These are phyloP conservation scores for Gymnoscopelus braueri DNA, from an alignment of 2,797 vertebrate genomes.

Conservation along the genomic window DNA sequence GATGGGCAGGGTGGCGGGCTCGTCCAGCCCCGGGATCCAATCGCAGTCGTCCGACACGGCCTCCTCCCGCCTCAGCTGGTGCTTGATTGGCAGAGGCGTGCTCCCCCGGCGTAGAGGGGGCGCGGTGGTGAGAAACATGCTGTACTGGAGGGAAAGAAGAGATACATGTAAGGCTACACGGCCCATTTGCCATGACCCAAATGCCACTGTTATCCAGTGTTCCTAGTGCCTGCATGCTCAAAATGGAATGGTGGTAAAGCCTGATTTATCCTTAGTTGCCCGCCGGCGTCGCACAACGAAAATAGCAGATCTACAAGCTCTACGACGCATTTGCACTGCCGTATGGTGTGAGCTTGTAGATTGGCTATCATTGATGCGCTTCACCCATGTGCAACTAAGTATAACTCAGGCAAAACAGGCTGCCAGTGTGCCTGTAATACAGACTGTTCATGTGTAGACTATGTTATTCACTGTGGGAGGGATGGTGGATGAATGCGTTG, in stretches of 20 bases:
- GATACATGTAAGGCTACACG: slow-evolving; percentile 10
- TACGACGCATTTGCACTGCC: no score
- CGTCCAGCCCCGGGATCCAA: slow-evolving; percentile 81
- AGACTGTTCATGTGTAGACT: slow-evolving; percentile 40
- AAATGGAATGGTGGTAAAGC: background rate
- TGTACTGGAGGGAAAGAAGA: slow-evolving; percentile 70
- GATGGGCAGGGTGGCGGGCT: slow-evolving; percentile 70
- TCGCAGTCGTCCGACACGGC: slow-evolving; percentile 85
- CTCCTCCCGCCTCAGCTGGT: slow-evolving; percentile 87
- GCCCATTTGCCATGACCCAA: background rate
- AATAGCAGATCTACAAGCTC: no score
- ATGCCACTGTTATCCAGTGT: background rate
- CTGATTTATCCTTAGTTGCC: no score
- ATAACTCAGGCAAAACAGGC: background rate
- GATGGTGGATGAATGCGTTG: slow-evolving; percentile 9
- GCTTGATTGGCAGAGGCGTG: slow-evolving; percentile 90
- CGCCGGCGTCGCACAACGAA: no score
- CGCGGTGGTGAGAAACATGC: slow-evolving; percentile 82
- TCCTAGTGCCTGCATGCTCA: background rate
- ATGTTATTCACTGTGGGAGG: slow-evolving; percentile 37
- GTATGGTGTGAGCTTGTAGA: no score
- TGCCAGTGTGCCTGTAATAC: slow-evolving; percentile 37
- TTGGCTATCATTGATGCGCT: no score
- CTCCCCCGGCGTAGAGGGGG: slow-evolving; percentile 87
- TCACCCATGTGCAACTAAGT: no score